Conservation (phyloP, 2,797 vertebrate species). For the Mallotus villosus region DNA sequence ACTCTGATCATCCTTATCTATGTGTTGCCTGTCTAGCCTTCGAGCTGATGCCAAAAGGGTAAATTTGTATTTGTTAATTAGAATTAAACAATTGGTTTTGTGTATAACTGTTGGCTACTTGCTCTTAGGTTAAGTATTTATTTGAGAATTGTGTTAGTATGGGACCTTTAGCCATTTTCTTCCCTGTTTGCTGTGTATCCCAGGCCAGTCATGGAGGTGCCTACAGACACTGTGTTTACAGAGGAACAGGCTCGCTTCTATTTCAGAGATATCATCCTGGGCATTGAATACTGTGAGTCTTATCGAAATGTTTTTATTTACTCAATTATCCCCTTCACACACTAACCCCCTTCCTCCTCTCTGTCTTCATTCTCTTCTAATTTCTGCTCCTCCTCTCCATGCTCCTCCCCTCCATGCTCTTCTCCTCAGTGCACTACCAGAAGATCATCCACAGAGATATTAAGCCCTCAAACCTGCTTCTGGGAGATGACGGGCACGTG, state of each 20-base stretch:
- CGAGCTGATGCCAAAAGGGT: slow-evolving; percentile 94
- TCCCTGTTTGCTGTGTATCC: neutral
- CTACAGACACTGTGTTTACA: slow-evolving; percentile 81
- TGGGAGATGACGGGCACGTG: slow-evolving; percentile 89
- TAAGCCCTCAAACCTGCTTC: slow-evolving; percentile 94
- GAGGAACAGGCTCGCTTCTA: slow-evolving; percentile 88
- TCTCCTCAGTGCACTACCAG: slow-evolving; percentile 87
- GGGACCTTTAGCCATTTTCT: neutral
- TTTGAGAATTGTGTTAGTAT: too few relatives aligned
- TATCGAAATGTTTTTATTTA: neutral
- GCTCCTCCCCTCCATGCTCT: neutral
- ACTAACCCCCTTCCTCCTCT: neutral
- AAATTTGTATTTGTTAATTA: slow-evolving; percentile 58
- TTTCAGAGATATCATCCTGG: slow-evolving; percentile 89
- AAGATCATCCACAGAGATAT: slow-evolving; percentile 97
- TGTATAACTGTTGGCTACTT: neutral
- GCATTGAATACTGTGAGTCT: slow-evolving; percentile 93
- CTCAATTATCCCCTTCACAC: neutral
- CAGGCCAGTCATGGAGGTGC: slow-evolving; percentile 95
- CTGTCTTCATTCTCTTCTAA: too few relatives aligned
- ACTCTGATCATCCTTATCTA: slow-evolving; percentile 5
- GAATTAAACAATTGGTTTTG: neutral
- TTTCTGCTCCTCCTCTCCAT: slow-evolving; percentile 1
- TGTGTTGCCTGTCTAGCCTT: slow-evolving; percentile 81
- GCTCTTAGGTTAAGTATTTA: neutral